phyloP scores from a whole-genome alignment of 1,140 invertebrate species.

The Drosophila pandora region DNA sequence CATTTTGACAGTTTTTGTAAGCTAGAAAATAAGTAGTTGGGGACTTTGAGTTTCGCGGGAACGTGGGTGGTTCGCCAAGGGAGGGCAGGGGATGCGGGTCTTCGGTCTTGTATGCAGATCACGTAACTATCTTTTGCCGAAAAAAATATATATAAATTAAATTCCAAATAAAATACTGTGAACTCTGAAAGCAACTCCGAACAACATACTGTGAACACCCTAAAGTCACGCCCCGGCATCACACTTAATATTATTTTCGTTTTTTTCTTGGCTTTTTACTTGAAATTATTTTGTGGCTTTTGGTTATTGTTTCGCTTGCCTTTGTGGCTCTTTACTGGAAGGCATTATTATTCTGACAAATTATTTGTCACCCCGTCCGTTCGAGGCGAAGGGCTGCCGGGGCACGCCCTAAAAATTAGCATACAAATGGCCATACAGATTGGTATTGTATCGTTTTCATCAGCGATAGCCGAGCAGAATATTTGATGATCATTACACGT shows the following conservation, averaged over 20 bases:
- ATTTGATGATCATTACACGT: slow-evolving; percentile 45
- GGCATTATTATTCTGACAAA: slow-evolving; percentile 52
- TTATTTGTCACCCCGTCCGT: slow-evolving; percentile 43
- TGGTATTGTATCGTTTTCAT: slow-evolving; percentile 17
- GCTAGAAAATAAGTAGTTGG: slow-evolving; percentile 43
- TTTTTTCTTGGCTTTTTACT: slow-evolving; percentile 59
- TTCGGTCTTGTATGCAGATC: slow-evolving; percentile 62
- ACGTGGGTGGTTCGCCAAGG: slow-evolving; percentile 39
- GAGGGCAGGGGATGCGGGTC: slow-evolving; percentile 29
- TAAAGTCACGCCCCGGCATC: slow-evolving; percentile 69
- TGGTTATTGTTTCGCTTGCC: slow-evolving; percentile 16
- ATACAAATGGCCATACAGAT: slow-evolving; percentile 44
- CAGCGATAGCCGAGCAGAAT: slow-evolving; percentile 37
- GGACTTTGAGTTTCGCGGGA: slow-evolving; percentile 9
- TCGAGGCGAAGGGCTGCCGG: slow-evolving; percentile 20
- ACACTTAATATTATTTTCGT: slow-evolving; percentile 63
- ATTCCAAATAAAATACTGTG: slow-evolving; percentile 51
- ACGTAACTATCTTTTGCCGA: slow-evolving; percentile 66
- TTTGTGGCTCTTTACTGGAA: slow-evolving; percentile 15
- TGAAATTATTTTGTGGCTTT: slow-evolving; percentile 40
- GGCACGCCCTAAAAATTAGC: slow-evolving; percentile 46
- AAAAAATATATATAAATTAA: slow-evolving; percentile 56
- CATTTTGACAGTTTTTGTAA: slow-evolving; percentile 54
- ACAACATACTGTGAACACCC: slow-evolving; percentile 44
- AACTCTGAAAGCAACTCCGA: slow-evolving; percentile 55